A percentile compares a stretch with the other conserved stretches of the same genome.
Conservation (phyloP, 1,140 invertebrate genomes). For the Hormaphis cornu region DNA sequence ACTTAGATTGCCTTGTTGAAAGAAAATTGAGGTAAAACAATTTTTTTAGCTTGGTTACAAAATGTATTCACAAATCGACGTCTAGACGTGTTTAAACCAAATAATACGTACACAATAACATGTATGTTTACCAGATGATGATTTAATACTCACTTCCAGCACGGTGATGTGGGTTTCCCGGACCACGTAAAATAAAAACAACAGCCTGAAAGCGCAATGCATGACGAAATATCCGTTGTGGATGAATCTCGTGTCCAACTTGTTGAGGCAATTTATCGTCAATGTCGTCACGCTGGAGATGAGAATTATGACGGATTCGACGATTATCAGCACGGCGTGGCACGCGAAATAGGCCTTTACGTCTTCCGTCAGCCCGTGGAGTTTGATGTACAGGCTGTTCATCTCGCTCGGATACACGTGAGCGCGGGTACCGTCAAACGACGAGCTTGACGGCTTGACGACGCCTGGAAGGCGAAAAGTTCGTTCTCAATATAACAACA, state of each 20-base stretch:
- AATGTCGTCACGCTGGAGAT: background rate
- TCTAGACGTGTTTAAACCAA: too few species aligned
- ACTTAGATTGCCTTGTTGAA: too few species aligned
- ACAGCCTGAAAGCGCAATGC: background rate
- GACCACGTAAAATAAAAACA: background rate
- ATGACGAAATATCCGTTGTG: background rate
- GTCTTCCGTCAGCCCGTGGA: background rate
- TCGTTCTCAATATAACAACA: too few species aligned
- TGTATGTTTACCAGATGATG: too few species aligned
- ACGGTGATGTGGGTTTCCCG: background rate
- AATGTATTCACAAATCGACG: too few species aligned
- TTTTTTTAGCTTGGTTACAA: too few species aligned
- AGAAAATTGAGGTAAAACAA: too few species aligned
- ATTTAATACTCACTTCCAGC: background rate
- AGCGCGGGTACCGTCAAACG: background rate
- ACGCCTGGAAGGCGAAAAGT: background rate
- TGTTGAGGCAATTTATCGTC: background rate
- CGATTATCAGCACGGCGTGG: background rate
- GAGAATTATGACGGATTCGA: background rate
- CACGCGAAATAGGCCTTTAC: background rate
- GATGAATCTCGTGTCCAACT: background rate
- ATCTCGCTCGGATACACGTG: background rate
- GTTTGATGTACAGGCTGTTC: background rate
- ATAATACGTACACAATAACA: too few species aligned
- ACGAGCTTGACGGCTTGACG: background rate